A percentile compares a stretch with the other conserved stretches of the same genome.
phyloP scores from a whole-genome alignment of 2,113 vertebrate genomes.

The Ptilorrhoa leucosticta region DNA sequence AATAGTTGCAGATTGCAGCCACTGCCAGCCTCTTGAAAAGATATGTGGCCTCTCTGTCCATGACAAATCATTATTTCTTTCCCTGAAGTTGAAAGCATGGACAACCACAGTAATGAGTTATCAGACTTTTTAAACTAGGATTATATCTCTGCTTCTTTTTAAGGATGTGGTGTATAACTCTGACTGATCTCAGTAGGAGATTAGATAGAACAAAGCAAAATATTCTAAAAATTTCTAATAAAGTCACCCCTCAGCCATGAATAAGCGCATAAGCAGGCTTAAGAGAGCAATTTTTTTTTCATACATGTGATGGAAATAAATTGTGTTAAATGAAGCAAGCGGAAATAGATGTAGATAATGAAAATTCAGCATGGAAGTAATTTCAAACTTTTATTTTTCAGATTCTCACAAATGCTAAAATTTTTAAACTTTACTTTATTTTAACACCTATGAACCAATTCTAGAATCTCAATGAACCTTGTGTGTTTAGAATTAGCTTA shows the following conservation, averaged over 20 bases:
- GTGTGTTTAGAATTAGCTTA: neutral
- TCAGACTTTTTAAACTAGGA: neutral
- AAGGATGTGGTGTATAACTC: neutral
- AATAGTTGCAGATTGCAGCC: neutral
- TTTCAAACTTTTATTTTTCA: neutral
- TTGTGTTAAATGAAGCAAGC: neutral
- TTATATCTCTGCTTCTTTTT: neutral
- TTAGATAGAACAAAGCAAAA: neutral
- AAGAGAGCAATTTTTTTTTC: neutral
- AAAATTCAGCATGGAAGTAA: neutral
- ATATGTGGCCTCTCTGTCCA: neutral
- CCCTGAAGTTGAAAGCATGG: neutral
- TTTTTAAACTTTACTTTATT: neutral
- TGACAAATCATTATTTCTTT: conserved; percentile 8
- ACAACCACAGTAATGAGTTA: neutral
- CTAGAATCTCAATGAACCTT: neutral
- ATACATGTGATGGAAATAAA: neutral
- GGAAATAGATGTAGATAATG: neutral
- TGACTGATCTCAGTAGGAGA: neutral
- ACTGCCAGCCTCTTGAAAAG: neutral
- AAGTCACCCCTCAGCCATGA: neutral
- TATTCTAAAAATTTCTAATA: neutral
- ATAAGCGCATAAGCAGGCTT: neutral
- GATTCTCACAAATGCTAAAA: neutral
- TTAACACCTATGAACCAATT: neutral